Base-by-base conservation (phyloP, 2,797 vertebrate species). In the Meda fulgida region DNA sequence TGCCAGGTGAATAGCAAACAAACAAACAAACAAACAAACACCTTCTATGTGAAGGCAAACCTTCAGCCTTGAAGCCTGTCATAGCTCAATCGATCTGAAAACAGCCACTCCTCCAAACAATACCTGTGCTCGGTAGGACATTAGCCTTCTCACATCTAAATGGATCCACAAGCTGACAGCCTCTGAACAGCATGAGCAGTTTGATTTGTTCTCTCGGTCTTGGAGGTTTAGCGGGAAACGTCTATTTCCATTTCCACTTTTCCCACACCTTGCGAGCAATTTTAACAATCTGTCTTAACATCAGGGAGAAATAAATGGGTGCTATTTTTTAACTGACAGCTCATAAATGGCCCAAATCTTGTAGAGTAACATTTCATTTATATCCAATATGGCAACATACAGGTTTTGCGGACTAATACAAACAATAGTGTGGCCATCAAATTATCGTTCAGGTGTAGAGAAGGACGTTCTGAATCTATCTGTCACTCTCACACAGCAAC, bases 41-140 rank as follows among this genome's bases (percentile, higher is more conserved):
- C 48, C 43, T 23, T 40, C 29, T 69, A 40, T 60, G 69, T 73
- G 80, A 73, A 60, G 31, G 55, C 77, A 63, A 79, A 60, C 66
- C 7, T 80, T 60, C 40, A 65, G 67, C 67, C 76, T 71, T 26
- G 67, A 77, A 69, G 67, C 76, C 23, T 60, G 65, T 72, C 53
- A 72, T 51, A 80, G 84, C 84, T 85, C 84, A 66, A 80, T 85
- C 84, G 78, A 85, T 73, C 69, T 26, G 14, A 85, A 72, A 84
- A 78, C 83, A 84, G 73, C 75, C 55, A 65, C 36, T 69, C 53
- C 40, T 71, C 66, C 29, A 72, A 85, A 80, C 78, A 80, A 85
- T 51, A 72, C 67, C 10, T 51, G 58, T n/a, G 34, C 55, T 55
- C 55, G 31, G 55, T 18, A 51, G 76, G 77, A 85, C 48, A 21